Evolutionary conservation across 1,140 invertebrate species (phyloP), one percentile per base, ranked within the genome.

Genomic region (Heliconius melpomene): DNA sequence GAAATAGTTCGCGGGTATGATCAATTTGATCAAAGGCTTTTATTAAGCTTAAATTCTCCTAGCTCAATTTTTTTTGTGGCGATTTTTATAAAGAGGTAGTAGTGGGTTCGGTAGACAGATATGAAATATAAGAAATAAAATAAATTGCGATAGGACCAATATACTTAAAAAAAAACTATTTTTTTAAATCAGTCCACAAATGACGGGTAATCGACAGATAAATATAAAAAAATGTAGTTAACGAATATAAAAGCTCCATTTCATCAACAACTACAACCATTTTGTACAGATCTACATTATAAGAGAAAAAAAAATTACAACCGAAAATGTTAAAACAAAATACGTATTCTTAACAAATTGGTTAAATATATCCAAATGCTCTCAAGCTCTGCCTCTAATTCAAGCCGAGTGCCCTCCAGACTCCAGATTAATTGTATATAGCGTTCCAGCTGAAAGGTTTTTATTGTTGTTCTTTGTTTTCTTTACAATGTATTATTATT

Each of bases 381-480:
- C 60, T 66, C 60, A 29, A 66, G 23, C 60, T 66, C 60, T 66
- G 26, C 60, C 23, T 66, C 23, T 66, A 66, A 66, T 66, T 26
- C 60, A 66, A 66, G 26, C 60, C 60, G 60, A 66, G 60, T 66
- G 60, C 60, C 60, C 26, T 66, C 60, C 60, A 66, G 60, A 66
- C 26, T 66, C 60, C 60, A 66, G 60, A 66, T 66, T 66, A 66
- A 66, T 66, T 66, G 60, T 66, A 29, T 66, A 66, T 66, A 66
- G 60, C 60, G 60, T 66, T 66, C 29, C 60, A 26, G 60, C 60
- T 66, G 60, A 66, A 66, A 66, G 60, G 60, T 66, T 66, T 66
- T 66, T 66, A 66, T 66, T 66, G 60, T 66, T 66, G 60, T 66
- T 66, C 60, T 66, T 66, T 66, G 60, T 66, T 66, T 66, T 66